phyloP scores from a whole-genome alignment of 2,113 vertebrate species.

The Dipodomys spectabilis region DNA sequence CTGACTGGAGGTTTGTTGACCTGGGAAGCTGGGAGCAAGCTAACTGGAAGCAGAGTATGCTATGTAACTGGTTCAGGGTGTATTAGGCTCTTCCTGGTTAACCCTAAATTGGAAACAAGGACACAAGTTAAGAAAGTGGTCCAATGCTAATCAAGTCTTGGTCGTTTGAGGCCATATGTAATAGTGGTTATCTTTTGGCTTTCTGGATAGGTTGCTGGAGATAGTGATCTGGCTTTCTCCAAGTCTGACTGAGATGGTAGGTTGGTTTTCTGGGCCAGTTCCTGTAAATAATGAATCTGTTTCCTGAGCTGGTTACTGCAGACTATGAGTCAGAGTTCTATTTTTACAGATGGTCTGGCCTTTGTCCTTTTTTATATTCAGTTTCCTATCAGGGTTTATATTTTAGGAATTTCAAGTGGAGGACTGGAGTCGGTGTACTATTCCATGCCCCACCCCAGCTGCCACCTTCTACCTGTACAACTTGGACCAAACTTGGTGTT shows the following conservation, averaged over 20 bases:
- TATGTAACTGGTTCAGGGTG: background rate
- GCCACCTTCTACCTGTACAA: background rate
- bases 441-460: background rate
- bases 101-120: constrained; percentile 8
- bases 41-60: background rate
- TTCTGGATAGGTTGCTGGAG: background rate
- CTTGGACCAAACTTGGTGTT: background rate
- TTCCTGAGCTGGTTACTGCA: background rate
- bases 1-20: background rate
- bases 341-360: background rate
- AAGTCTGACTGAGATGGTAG: background rate
- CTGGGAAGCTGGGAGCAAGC: background rate
- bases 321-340: constrained; percentile 35
- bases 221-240: background rate
- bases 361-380: constrained; percentile 18
- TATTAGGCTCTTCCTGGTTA: constrained; percentile 16
- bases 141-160: background rate
- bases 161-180: background rate
- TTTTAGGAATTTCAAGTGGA: background rate
- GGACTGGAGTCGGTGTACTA: background rate
- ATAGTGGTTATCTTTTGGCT: background rate
- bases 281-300: background rate
- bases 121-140: background rate
- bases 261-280: background rate
- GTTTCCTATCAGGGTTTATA: background rate